Conservation (phyloP, 2,113 vertebrate species). For the Oreochromis niloticus region DNA sequence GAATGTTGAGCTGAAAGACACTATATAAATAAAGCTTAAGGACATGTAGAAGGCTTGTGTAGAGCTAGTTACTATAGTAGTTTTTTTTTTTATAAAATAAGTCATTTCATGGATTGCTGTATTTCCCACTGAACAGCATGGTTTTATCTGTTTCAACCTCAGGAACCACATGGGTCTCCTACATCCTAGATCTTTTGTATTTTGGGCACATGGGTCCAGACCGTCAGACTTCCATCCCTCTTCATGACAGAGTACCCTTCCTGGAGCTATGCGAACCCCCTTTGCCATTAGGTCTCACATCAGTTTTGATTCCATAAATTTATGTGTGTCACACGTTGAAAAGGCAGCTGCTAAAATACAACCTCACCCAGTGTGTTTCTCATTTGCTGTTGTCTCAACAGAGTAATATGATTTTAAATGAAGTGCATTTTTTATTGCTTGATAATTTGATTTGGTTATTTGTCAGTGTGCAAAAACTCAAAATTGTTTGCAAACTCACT, state of each 20-base stretch:
- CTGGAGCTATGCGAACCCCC: constrained; percentile 44
- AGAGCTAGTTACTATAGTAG: background rate
- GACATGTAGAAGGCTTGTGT: background rate
- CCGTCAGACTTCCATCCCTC: constrained; percentile 45
- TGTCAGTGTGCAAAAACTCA: too few species aligned
- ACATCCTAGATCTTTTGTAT: constrained; percentile 71
- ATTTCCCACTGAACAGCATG: background rate
- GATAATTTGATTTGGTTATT: background rate
- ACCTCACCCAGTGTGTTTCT: background rate
- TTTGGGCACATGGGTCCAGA: constrained; percentile 39
- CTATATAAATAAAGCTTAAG: background rate
- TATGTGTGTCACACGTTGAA: background rate
- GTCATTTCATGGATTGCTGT: background rate
- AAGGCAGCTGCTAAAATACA: too few species aligned
- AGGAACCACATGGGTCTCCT: constrained; percentile 78
- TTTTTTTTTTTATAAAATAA: background rate
- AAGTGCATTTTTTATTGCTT: background rate
- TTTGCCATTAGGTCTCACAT: background rate
- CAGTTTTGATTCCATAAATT: background rate
- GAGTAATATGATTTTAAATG: background rate
- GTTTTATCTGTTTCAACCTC: background rate
- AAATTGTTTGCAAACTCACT: too few species aligned
- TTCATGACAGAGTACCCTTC: constrained; percentile 68
- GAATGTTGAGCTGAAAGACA: background rate
- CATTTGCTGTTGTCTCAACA: background rate